A percentile compares a stretch with the other conserved stretches of the same genome.
Evolutionary conservation across 2,888 invertebrate genomes (phyloP).

Genomic region (Fragum fragum): DNA sequence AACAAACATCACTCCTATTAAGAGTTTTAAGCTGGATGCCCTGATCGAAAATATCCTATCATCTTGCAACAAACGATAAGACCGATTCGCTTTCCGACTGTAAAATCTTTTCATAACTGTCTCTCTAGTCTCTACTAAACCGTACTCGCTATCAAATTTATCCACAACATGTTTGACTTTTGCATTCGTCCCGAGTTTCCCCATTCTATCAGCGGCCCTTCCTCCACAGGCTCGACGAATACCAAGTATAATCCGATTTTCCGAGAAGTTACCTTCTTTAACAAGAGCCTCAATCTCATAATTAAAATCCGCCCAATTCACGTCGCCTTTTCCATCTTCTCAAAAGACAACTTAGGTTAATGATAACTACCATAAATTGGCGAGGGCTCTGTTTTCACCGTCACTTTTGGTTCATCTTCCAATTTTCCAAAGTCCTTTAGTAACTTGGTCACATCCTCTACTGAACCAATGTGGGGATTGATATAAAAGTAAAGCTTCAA

Average conservation of each 20-base stretch:
- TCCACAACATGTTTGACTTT: not conserved
- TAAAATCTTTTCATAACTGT: constrained; percentile 25
- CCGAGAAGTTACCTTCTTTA: not conserved
- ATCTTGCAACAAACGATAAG: not conserved
- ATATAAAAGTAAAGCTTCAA: not conserved
- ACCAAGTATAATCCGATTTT: constrained; percentile 4
- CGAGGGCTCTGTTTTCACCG: not conserved
- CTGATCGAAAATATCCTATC: constrained; percentile 14
- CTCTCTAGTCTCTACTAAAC: constrained; percentile 13
- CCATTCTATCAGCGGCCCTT: constrained; percentile 12
- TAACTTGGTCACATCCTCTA: not conserved
- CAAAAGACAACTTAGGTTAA: constrained; percentile 25
- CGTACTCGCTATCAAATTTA: not conserved
- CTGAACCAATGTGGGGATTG: not conserved
- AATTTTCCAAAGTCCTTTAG: not conserved
- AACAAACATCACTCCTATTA: too few relatives aligned
- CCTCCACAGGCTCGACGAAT: not conserved
- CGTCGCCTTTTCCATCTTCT: constrained; percentile 21
- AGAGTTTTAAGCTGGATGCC: too few relatives aligned
- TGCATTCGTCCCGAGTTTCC: not conserved
- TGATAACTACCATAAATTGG: not conserved
- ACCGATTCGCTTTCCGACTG: constrained; percentile 11
- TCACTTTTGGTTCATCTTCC: too few relatives aligned
- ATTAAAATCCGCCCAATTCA: not conserved
- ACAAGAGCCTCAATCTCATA: constrained; percentile 19